Evolutionary conservation across 2,888 invertebrate genomes (phyloP).

Genomic region (Perdita meconis): DNA sequence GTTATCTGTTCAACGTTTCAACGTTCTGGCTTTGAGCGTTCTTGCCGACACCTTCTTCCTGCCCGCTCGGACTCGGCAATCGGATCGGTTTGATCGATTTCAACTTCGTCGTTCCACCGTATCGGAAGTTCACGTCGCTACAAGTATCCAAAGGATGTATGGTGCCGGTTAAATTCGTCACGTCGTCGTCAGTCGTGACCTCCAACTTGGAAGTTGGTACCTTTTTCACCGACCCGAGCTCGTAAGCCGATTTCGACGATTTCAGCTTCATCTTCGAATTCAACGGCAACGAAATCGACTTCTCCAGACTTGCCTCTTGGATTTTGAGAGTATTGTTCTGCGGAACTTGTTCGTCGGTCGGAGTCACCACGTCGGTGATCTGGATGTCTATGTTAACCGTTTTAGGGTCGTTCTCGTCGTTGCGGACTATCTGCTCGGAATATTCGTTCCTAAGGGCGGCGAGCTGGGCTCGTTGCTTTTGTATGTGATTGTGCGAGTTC

Average conservation of each 20-base stretch:
- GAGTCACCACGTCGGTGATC: conserved; percentile 80
- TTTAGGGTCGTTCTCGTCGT: conserved; percentile 82
- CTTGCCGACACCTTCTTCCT: conserved; percentile 73
- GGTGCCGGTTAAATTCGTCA: conserved; percentile 82
- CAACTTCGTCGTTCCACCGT: conserved; percentile 92
- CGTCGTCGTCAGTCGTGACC: conserved; percentile 83
- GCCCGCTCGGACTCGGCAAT: conserved; percentile 67
- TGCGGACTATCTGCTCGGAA: conserved; percentile 50
- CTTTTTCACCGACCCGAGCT: conserved; percentile 79
- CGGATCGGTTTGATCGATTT: conserved; percentile 88
- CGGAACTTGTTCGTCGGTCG: conserved; percentile 59
- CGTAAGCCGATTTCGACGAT: conserved; percentile 82
- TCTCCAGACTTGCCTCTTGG: conserved; percentile 73
- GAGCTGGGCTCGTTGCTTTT: conserved; percentile 76
- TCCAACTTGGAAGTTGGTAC: conserved; percentile 84
- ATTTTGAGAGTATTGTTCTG: conserved; percentile 75
- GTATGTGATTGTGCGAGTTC: conserved; percentile 89
- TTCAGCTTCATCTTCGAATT: conserved; percentile 79
- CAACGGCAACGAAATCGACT: conserved; percentile 80
- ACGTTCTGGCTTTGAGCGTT: conserved; percentile 76
- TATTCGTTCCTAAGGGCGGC: conserved; percentile 65
- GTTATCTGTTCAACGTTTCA: conserved; percentile 81
- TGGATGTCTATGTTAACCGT: conserved; percentile 83
- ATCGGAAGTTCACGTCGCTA: conserved; percentile 91
- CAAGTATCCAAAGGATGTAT: conserved; percentile 91